These are phyloP conservation scores for Alectura lathami DNA, from an alignment of 2,113 vertebrate species.

Conservation along the genomic window DNA sequence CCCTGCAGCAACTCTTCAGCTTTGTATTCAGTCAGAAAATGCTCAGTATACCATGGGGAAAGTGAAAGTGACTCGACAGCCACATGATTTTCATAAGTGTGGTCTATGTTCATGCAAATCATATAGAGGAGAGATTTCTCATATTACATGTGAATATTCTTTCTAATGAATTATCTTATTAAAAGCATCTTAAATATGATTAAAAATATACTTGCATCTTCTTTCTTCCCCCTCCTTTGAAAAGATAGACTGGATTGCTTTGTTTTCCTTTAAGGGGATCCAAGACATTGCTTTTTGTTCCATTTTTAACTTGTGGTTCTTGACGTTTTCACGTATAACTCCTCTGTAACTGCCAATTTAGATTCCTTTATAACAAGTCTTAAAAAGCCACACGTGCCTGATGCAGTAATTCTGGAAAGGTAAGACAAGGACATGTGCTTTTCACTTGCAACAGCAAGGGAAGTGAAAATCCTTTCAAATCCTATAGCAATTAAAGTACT, in stretches of 20 bases:
- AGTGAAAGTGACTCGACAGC: background rate
- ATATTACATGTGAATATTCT: background rate
- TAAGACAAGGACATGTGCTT: background rate
- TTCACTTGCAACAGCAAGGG: background rate
- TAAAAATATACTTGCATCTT: background rate
- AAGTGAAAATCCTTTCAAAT: background rate
- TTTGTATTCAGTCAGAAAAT: conserved; percentile 1
- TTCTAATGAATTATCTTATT: background rate
- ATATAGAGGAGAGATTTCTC: background rate
- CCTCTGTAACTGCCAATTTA: background rate
- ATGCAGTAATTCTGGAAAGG: background rate
- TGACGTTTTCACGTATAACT: background rate
- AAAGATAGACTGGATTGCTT: background rate
- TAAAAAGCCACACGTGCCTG: background rate
- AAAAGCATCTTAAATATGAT: background rate
- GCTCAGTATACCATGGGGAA: background rate
- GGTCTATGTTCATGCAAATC: background rate
- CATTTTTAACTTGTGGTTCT: background rate
- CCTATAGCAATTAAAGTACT: background rate
- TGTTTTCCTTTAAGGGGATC: background rate
- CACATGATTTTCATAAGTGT: background rate
- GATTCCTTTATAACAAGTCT: background rate
- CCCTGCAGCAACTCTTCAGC: conserved; percentile 28
- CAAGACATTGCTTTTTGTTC: background rate
- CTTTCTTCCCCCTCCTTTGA: background rate